Evolutionary conservation across 1,140 invertebrate genomes (phyloP), one percentile per base, ranked within the genome.

Genomic region (Elymnias hypermnestra): DNA sequence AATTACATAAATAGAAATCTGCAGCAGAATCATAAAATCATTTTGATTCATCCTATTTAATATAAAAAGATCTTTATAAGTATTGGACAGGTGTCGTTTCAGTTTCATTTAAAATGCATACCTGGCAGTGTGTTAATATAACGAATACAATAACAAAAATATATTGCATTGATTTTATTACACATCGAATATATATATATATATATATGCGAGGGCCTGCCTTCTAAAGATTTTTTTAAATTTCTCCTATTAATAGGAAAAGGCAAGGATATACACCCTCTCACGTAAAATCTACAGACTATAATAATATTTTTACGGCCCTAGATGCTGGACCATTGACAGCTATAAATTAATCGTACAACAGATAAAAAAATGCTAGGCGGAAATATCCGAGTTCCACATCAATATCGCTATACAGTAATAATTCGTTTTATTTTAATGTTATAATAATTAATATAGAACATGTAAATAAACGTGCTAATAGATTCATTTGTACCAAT

Each of bases 141-240:
- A 41, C 33, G 36, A 46, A 53, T 51, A 55, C 40, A 57, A 42
- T 51, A 48, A 59, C 23, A 48, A 51, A 51, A 48, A 52, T 15
- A 23, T 25, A 50, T 57, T 51, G 47, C 46, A 51, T 53, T 49
- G 33, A 61, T 49, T n/a, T 33, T 50, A 58, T 13, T 56, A 51
- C 15, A 55, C 28, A 37, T 19, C 12, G 18, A 21, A 21, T 4
- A 40, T 53, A 57, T 41, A 49, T 29, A 62, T 59, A n/a, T n/a
- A n/a, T n/a, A n/a, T n/a, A n/a, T n/a, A n/a, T 71, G 64, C 69
- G 67, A 82, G 72, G 63, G 53, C 69, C 67, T 53, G 71, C 69
- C 65, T 62, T 72, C 60, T 68, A 63, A 57, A 60, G 52, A 57
- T 45, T 48, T 45, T 42, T 50, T 44, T 33, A 50, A 36, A n/a